phyloP scores from a whole-genome alignment of 2,113 vertebrate genomes.

The Mormoops blainvillei region DNA sequence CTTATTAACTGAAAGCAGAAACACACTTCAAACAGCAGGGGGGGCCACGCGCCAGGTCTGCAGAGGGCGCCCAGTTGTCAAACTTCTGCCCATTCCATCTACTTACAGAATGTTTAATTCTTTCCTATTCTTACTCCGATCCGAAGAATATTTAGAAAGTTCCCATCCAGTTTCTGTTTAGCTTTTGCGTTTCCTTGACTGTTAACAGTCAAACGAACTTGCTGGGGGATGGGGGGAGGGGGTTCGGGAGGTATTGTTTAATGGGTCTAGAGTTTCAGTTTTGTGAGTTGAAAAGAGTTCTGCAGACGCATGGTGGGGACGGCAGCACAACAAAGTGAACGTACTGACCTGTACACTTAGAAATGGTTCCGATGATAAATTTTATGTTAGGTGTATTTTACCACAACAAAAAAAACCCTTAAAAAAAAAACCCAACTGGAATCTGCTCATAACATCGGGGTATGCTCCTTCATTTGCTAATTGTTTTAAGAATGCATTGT shows the following conservation, averaged over 20 bases:
- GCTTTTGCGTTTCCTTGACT: neutral
- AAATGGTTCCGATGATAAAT: neutral
- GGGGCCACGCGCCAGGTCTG: constrained; percentile 31
- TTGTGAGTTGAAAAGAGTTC: neutral
- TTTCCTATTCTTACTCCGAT: neutral
- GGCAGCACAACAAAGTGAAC: accelerated
- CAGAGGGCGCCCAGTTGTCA: neutral
- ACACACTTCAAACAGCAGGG: constrained; percentile 30
- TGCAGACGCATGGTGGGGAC: accelerated
- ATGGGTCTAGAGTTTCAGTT: neutral
- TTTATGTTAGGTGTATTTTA: neutral
- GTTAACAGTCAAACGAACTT: neutral
- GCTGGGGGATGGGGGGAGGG: neutral
- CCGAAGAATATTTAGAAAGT: neutral
- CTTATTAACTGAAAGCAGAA: neutral
- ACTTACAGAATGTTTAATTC: no score
- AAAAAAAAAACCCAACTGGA: neutral
- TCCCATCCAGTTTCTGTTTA: neutral
- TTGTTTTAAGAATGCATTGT: neutral
- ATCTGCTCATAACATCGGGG: neutral
- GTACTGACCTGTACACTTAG: no score
- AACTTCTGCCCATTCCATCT: neutral
- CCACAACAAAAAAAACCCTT: neutral
- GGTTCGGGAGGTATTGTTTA: accelerated
- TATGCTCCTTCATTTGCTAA: neutral